A percentile compares a stretch with the other conserved stretches of the same genome.
Evolutionary conservation across 2,797 vertebrate species (phyloP).

Genomic region (Ficedula albicollis): DNA sequence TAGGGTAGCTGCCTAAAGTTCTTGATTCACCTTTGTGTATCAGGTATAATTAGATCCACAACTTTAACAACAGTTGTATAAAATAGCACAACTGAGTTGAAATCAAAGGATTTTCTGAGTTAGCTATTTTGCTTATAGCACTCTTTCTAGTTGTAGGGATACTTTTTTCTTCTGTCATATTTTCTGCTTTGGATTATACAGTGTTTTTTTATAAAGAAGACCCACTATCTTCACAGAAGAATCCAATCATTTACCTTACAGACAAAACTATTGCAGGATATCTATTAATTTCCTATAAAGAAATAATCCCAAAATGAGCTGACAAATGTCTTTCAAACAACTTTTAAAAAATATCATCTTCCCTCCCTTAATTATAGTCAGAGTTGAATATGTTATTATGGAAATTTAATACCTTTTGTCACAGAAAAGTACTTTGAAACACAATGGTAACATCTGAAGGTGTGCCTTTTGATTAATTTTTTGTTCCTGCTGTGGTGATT

Average conservation of each 20-base stretch:
- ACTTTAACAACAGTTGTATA: neutral
- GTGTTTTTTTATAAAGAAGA: neutral
- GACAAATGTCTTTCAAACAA: neutral
- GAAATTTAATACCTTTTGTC: neutral
- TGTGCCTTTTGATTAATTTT: neutral
- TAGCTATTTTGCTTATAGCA: neutral
- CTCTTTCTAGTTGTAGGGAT: neutral
- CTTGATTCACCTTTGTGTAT: neutral
- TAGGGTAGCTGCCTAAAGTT: neutral
- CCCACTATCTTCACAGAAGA: neutral
- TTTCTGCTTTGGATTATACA: neutral
- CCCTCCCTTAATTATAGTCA: neutral
- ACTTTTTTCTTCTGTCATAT: neutral
- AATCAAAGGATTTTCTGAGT: neutral
- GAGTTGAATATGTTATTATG: neutral
- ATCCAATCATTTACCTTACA: neutral
- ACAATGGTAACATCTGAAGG: neutral
- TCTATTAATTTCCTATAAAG: neutral
- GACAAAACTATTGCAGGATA: neutral
- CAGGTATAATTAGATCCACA: neutral
- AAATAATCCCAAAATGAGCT: neutral
- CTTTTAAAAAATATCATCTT: neutral
- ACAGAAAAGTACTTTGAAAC: neutral
- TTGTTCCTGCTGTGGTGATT: neutral
- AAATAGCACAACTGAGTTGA: neutral